Evolutionary conservation across 2,888 invertebrate species (phyloP), one percentile per base, ranked within the genome.

Genomic region (Dendrolimus houi): DNA sequence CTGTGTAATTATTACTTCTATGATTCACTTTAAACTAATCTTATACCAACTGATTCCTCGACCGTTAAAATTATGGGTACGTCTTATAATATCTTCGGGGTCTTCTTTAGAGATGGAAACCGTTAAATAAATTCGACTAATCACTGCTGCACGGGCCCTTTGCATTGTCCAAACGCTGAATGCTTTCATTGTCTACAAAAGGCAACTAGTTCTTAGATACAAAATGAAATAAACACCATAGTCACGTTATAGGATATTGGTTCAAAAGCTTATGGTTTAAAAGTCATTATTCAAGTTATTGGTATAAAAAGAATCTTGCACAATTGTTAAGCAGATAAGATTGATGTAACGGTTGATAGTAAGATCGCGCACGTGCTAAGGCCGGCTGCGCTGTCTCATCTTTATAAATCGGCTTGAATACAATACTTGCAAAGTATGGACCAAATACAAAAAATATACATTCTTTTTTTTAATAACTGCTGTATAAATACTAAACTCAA

Each of bases 51-150:
- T 63, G 65, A 66, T 70, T 70, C 71, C 64, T 66, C 63, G 66
- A 54, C 62, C 63, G 64, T 66, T 66, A 57, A 62, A 67, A 62
- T 62, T 64, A 61, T 55, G 62, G 13, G 60, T 55, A 63, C 59
- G 47, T 47, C 47, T 47, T 9, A 47, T 0, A 47, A 47, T 47
- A 47, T 67, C 61, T 69, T 60, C 59, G 64, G 63, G 59, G 64
- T 68, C 67, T 65, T 68, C 69, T 67, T 69, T 65, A 61, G 63
- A 62, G 75, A 79, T 77, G 70, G 71, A 66, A 73, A 81, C 83
- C 83, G 84, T 87, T 85, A 84, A 79, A 85, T 83, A 85, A 85
- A 85, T 85, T 81, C 79, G 63, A 69, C 81, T 85, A 85, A 84
- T 85, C 81, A 81, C 72, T 69, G 67, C 77, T 75, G 72, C 70